Evolutionary conservation across 2,797 vertebrate genomes (phyloP).

Genomic region (Esox lucius): DNA sequence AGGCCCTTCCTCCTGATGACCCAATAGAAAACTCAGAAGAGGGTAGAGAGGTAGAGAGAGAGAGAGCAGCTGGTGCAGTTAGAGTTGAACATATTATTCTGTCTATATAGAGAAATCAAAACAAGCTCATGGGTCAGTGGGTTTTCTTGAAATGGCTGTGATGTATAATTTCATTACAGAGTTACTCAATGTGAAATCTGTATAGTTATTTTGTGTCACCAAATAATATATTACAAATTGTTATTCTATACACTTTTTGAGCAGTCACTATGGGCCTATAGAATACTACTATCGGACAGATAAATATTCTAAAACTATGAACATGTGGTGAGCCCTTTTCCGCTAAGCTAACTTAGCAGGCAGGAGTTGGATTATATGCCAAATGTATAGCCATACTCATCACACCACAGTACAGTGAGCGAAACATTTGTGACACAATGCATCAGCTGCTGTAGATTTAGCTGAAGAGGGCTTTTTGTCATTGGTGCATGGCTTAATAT

Average conservation of each 20-base stretch:
- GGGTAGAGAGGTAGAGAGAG: not conserved
- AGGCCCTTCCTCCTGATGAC: slow-evolving; percentile 68
- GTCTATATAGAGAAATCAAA: slow-evolving; percentile 27
- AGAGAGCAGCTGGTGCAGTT: not conserved
- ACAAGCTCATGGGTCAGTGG: slow-evolving; percentile 25
- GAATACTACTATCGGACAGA: not conserved
- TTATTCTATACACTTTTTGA: not conserved
- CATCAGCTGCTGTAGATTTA: not conserved
- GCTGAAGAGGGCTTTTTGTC: not conserved
- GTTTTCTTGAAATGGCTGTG: not conserved
- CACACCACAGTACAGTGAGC: not conserved
- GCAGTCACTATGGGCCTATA: too few relatives aligned
- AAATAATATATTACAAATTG: not conserved
- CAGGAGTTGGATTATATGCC: not conserved
- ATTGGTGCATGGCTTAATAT: not conserved
- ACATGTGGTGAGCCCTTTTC: not conserved
- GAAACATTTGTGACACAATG: not conserved
- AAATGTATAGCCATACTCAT: not conserved
- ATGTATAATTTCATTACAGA: not conserved
- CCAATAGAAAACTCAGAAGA: slow-evolving; percentile 54
- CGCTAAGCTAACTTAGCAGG: not conserved
- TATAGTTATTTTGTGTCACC: not conserved
- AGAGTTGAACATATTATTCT: slow-evolving; percentile 23
- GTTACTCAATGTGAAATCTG: not conserved
- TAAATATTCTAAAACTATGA: not conserved